A percentile compares a stretch with the other conserved stretches of the same genome.
phyloP scores from a whole-genome alignment of 1,140 invertebrate species.

The Cataglyphis hispanica region DNA sequence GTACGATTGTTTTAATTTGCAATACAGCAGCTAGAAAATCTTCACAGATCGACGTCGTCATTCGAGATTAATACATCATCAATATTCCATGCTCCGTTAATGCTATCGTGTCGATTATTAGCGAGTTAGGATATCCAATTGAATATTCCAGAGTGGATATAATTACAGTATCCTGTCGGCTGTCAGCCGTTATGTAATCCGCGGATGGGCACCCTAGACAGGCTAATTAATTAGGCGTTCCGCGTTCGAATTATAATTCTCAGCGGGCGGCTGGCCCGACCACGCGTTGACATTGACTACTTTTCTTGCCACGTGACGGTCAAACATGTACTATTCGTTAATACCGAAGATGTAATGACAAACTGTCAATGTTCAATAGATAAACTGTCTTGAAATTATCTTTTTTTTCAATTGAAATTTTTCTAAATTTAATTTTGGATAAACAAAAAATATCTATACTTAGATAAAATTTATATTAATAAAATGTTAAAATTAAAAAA shows the following conservation, averaged over 20 bases:
- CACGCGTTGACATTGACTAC: conserved; percentile 61
- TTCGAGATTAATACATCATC: conserved; percentile 73
- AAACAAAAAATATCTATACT: too few relatives aligned
- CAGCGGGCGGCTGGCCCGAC: conserved; percentile 29
- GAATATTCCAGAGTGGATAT: conserved; percentile 77
- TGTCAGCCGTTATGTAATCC: conserved; percentile 74
- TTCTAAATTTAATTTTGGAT: neutral
- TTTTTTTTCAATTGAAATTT: neutral
- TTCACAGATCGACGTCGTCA: conserved; percentile 20
- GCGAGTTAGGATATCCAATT: conserved; percentile 78
- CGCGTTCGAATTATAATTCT: conserved; percentile 46
- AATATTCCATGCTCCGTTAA: conserved; percentile 79
- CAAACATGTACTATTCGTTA: neutral
- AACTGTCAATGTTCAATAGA: neutral
- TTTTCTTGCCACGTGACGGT: conserved; percentile 42
- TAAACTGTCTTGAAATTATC: neutral
- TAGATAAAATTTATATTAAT: conserved; percentile 8
- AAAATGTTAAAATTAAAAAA: too few relatives aligned
- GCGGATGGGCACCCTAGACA: conserved; percentile 52
- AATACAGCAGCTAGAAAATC: conserved; percentile 13
- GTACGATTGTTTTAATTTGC: neutral
- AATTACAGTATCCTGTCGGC: conserved; percentile 74
- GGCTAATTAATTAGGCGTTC: conserved; percentile 71
- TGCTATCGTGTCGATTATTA: conserved; percentile 78
- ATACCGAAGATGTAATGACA: neutral